Conservation (phyloP, 2,113 vertebrate genomes). For the Seriola quinqueradiata region DNA sequence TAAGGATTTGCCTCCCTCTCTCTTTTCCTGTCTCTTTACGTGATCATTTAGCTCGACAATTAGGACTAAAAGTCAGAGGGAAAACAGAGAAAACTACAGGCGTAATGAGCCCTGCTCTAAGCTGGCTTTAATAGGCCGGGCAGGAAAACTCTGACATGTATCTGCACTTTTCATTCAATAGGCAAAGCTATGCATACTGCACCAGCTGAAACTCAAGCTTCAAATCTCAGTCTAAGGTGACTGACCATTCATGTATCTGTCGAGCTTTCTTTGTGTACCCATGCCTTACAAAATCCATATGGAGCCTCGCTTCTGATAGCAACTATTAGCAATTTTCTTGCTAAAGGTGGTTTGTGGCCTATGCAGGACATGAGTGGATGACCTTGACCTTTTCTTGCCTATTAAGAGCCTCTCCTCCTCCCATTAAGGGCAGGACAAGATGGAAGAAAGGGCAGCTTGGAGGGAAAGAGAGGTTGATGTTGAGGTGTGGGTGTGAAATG, state of each 20-base stretch:
- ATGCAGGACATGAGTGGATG: conserved; percentile 60
- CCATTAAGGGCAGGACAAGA: conserved; percentile 68
- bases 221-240: conserved; percentile 17
- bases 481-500: conserved; percentile 64
- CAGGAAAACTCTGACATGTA: conserved; percentile 56
- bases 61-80: conserved; percentile 18
- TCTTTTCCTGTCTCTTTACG: conserved; percentile 27
- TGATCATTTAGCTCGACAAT: conserved; percentile 40
- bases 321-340: conserved; percentile 26
- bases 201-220: conserved; percentile 24
- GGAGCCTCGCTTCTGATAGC: conserved; percentile 29
- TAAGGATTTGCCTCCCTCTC: conserved; percentile 8
- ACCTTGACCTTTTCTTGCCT: conserved; percentile 81
- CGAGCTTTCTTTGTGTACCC: conserved; percentile 7
- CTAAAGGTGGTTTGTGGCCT: conserved; percentile 44
- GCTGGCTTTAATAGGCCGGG: conserved; percentile 63
- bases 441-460: conserved; percentile 69
- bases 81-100: conserved; percentile 44
- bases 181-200: conserved; percentile 12
- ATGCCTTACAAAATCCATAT: neutral
- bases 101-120: conserved; percentile 45
- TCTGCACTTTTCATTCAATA: conserved; percentile 67
- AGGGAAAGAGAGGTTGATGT: conserved; percentile 53
- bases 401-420: conserved; percentile 74
- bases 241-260: conserved; percentile 21